A percentile compares a stretch with the other conserved stretches of the same genome.
These are phyloP conservation scores for Seriola dumerili DNA, from an alignment of 2,113 vertebrate species.

Conservation along the genomic window DNA sequence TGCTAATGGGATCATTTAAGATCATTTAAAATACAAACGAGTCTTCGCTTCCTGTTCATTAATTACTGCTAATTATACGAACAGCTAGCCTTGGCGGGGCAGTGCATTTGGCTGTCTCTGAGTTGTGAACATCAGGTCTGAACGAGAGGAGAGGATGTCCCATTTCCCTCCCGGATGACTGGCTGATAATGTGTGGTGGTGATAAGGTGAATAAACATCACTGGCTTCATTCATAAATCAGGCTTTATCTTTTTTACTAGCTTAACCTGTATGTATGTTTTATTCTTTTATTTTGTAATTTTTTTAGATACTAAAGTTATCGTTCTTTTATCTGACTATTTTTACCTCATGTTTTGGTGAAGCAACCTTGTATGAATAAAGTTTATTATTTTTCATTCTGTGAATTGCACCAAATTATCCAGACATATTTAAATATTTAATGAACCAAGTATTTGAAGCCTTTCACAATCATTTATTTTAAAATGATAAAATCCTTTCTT, in stretches of 20 bases:
- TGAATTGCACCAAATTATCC: conserved; percentile 3
- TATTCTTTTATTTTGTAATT: not conserved
- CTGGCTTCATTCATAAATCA: not conserved
- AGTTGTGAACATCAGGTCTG: conserved; percentile 69
- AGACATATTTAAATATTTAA: not conserved
- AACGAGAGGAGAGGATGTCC: conserved; percentile 55
- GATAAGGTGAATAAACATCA: conserved; percentile 45
- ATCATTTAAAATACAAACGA: conserved; percentile 99
- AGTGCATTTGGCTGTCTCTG: conserved; percentile 89
- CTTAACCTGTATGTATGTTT: not conserved
- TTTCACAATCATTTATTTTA: conserved; percentile 8
- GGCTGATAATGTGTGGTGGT: conserved; percentile 37
- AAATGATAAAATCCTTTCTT: not conserved
- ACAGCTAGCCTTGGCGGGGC: conserved; percentile 93
- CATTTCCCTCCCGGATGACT: conserved; percentile 53
- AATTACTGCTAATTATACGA: conserved; percentile 99
- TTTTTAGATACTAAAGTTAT: no score
- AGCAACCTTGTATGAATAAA: not conserved
- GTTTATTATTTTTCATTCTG: not conserved
- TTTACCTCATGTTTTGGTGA: not conserved
- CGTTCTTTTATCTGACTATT: not conserved
- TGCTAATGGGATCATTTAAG: conserved; percentile 99
- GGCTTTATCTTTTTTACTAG: not conserved
- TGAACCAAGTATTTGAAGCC: conserved; percentile 2
- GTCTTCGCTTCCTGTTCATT: conserved; percentile 99